Conservation (phyloP, 2,888 invertebrate genomes). For the Clivina fossor region DNA sequence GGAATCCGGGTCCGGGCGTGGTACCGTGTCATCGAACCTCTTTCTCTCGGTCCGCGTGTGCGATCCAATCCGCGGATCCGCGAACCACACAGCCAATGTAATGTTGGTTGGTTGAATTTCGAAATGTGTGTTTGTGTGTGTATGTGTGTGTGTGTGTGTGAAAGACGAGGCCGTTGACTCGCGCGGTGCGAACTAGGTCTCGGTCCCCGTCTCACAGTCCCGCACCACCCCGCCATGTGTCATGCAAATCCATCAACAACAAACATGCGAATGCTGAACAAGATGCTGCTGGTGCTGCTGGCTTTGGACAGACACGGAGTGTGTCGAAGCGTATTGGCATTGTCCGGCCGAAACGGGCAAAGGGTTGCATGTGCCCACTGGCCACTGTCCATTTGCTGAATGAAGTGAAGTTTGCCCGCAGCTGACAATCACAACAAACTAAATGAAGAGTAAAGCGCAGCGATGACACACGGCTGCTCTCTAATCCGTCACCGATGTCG, state of each 20-base stretch:
- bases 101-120: constrained; percentile 31
- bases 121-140: constrained; percentile 33
- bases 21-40: constrained; percentile 47
- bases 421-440: constrained; percentile 35
- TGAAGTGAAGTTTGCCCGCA: constrained; percentile 27
- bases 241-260: constrained; percentile 41
- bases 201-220: constrained; percentile 42
- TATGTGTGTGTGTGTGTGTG: constrained; percentile 35
- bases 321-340: constrained; percentile 24
- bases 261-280: too few species aligned
- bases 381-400: constrained; percentile 7
- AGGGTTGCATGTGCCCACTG: constrained; percentile 23
- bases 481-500: constrained; percentile 40
- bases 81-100: constrained; percentile 25
- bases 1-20: constrained; percentile 3
- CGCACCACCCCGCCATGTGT: constrained; percentile 40
- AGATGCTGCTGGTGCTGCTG: too few species aligned
- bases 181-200: constrained; percentile 46
- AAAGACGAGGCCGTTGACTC: constrained; percentile 47
- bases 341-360: constrained; percentile 14
- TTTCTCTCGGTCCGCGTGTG: constrained; percentile 29
- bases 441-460: constrained; percentile 42
- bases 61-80: constrained; percentile 33
- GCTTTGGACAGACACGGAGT: too few species aligned
- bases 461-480: constrained; percentile 35